Base-by-base conservation (phyloP, 2,888 invertebrate species). In the Sepioteuthis lessoniana region DNA sequence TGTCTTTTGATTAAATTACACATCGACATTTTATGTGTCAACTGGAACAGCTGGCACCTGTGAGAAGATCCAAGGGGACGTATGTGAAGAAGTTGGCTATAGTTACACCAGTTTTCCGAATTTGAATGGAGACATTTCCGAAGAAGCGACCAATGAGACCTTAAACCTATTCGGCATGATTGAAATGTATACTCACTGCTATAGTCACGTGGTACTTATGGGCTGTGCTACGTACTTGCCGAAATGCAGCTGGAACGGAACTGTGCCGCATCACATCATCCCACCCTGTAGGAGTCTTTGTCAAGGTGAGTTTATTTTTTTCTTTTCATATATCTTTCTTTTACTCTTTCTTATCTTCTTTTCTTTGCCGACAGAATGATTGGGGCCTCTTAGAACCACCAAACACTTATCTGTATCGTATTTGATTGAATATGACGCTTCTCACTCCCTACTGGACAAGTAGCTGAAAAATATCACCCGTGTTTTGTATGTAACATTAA, bases 271-370 rank as follows among this genome's bases (percentile, higher is more conserved):
- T 38, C 96, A 96, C 94, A 94, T 94, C 28, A 95, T 96, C n/a
- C 96, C 96, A 28, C 96, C 96, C 0, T 96, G 96, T 94, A 94
- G 94, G 93, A 96, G 96, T 94, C 95, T 96, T 0, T 96, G 96
- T 94, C 94, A 95, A 95, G 96, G 96, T 96, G 94, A 94, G 94
- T 37, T 46, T 21, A 28, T n/a, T 16, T 8, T 35, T 8, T 50
- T 35, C 7, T n/a, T 25, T 50, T n/a, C 4, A n/a, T n/a, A n/a
- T n/a, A n/a, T n/a, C n/a, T n/a, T n/a, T 47, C 2, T 31, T 38
- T 47, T 47, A 13, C 47, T 47, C 1, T 16, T 19, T 47, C 19
- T 47, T 16, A 8, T 10, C 10, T 19, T 19, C 1, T 0, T 50
- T 50, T 21, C 16, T 50, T 50, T 50, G 7, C 46, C 16, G 7